Percentiles rank a stretch among this genome's conserved stretches.
Evolutionary conservation across 2,113 vertebrate genomes (phyloP).

Genomic region (Burhinus oedicnemus): DNA sequence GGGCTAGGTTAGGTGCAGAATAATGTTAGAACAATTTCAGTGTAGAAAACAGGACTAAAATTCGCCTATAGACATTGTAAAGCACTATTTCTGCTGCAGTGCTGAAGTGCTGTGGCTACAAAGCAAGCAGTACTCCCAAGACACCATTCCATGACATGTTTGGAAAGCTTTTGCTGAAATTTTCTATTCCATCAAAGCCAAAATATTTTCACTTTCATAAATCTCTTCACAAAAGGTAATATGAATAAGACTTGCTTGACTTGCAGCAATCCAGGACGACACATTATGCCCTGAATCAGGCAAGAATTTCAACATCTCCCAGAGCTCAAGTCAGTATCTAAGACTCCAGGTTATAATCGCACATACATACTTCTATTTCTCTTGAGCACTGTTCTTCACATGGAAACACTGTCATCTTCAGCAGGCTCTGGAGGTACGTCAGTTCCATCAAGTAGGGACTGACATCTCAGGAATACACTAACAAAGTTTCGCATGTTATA

Average conservation of each 20-base stretch:
- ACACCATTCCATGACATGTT: background rate
- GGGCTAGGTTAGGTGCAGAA: background rate
- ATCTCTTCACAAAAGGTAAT: constrained; percentile 9
- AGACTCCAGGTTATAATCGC: constrained; percentile 16
- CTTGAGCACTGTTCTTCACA: background rate
- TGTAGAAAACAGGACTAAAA: background rate
- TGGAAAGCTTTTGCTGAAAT: constrained; percentile 8
- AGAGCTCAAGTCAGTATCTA: constrained; percentile 23
- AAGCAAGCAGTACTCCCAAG: background rate
- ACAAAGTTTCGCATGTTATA: constrained; percentile 18
- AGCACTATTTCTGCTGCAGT: background rate
- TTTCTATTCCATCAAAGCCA: background rate
- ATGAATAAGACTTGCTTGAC: constrained; percentile 15
- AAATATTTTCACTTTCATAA: constrained; percentile 18
- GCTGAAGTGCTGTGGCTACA: background rate
- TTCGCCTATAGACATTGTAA: background rate
- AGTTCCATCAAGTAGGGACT: background rate
- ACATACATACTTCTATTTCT: background rate
- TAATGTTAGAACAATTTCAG: background rate
- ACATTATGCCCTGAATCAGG: constrained; percentile 7
- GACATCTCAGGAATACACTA: constrained; percentile 14
- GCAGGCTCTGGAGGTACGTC: constrained; percentile 11
- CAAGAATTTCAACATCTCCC: constrained; percentile 19
- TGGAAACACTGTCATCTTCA: constrained; percentile 1
- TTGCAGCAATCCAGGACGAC: constrained; percentile 18